These are phyloP conservation scores for Mythimna vitellina DNA, from an alignment of 2,888 invertebrate species.

Conservation along the genomic window DNA sequence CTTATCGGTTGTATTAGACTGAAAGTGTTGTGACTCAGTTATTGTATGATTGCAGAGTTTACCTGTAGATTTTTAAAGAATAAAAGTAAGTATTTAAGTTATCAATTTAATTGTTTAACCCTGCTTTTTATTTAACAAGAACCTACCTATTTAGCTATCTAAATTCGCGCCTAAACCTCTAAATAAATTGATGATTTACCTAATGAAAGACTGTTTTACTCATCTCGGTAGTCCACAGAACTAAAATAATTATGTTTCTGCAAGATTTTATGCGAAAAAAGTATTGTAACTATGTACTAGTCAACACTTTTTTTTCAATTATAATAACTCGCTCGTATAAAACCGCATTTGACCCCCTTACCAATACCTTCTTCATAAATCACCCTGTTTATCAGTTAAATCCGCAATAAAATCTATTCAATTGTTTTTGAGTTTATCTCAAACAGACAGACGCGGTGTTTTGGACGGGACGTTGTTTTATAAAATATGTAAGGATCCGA, in stretches of 20 bases:
- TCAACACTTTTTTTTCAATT: background rate
- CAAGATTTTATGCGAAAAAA: background rate
- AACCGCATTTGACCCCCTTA: too few relatives aligned
- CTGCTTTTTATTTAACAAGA: background rate
- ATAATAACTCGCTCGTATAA: too few relatives aligned
- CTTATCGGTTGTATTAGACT: constrained; percentile 30
- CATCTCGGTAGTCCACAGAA: background rate
- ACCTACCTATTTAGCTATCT: background rate
- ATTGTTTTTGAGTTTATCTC: too few relatives aligned
- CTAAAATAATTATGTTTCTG: background rate
- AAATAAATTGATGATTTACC: too few relatives aligned
- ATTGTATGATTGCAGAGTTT: constrained; percentile 52
- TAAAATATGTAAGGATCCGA: background rate
- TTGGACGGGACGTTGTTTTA: too few relatives aligned
- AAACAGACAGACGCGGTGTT: too few relatives aligned
- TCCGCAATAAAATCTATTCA: too few relatives aligned
- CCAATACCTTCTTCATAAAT: too few relatives aligned
- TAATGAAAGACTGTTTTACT: background rate
- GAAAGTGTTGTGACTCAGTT: constrained; percentile 59
- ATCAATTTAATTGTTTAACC: constrained; percentile 3
- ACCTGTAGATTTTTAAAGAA: constrained; percentile 54
- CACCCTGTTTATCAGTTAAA: too few relatives aligned
- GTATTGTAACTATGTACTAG: background rate
- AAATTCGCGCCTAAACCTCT: background rate
- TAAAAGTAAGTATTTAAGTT: constrained; percentile 57